A percentile compares a stretch with the other conserved stretches of the same genome.
These are phyloP conservation scores for Lasioglossum marginatum DNA, from an alignment of 2,888 invertebrate genomes.

Conservation along the genomic window DNA sequence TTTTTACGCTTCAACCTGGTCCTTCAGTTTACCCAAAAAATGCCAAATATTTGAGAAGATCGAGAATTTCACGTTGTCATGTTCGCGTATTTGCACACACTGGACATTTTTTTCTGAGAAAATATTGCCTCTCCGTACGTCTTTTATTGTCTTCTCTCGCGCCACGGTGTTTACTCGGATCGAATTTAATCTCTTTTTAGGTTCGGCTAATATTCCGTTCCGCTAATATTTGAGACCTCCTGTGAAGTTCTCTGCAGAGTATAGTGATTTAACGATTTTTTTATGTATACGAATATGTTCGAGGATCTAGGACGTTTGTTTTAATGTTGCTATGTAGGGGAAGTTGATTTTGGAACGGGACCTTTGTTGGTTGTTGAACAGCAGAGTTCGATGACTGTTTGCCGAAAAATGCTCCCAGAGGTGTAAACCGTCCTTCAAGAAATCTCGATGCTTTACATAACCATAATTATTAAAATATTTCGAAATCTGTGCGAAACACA, in stretches of 20 bases:
- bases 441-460: too few species aligned
- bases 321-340: too few species aligned
- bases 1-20: not conserved
- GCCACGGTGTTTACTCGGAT: not conserved
- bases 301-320: too few species aligned
- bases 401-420: too few species aligned
- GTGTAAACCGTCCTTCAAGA: not conserved
- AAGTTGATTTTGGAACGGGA: not conserved
- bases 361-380: not conserved
- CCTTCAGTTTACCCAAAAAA: not conserved
- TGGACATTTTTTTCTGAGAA: not conserved
- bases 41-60: not conserved
- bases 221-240: conserved; percentile 13
- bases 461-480: too few species aligned
- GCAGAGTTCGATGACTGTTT: too few species aligned
- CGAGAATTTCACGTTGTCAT: not conserved
- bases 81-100: not conserved
- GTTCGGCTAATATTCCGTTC: conserved; percentile 11
- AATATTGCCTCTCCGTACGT: not conserved
- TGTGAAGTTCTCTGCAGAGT: not conserved
- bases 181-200: not conserved
- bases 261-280: not conserved
- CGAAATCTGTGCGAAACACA: not conserved
- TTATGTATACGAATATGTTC: not conserved
- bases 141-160: not conserved